phyloP scores from a whole-genome alignment of 2,797 vertebrate genomes.

The Melanotaenia maccullochi region DNA sequence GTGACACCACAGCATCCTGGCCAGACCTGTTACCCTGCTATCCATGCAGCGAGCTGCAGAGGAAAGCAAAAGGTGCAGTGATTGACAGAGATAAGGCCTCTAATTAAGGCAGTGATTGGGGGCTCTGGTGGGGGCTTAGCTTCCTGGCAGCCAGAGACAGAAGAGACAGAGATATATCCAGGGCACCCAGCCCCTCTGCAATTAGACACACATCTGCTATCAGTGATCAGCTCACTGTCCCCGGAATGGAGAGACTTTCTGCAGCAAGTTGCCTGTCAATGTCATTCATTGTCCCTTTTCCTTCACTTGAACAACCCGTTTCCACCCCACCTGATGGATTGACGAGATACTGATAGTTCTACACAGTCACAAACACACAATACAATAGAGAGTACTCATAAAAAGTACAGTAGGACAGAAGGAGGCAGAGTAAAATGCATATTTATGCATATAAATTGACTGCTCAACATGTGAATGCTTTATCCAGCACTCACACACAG shows the following conservation, averaged over 20 bases:
- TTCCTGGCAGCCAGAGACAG: slow-evolving; percentile 72
- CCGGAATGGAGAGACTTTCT: slow-evolving; percentile 56
- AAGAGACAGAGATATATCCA: slow-evolving; percentile 70
- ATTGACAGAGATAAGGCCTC: slow-evolving; percentile 80
- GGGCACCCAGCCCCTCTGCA: slow-evolving; percentile 64
- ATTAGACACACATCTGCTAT: slow-evolving; percentile 82
- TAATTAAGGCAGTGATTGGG: slow-evolving; percentile 79
- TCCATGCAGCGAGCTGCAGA: slow-evolving; percentile 46
- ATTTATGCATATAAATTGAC: slow-evolving; percentile 1
- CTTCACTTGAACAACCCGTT: slow-evolving; percentile 46
- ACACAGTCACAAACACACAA: slow-evolving; percentile 27
- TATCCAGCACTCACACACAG: slow-evolving; percentile 14
- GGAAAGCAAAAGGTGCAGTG: slow-evolving; percentile 62
- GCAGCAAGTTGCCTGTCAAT: slow-evolving; percentile 71
- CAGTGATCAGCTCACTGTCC: slow-evolving; percentile 73
- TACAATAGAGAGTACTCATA: slow-evolving; percentile 35
- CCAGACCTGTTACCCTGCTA: slow-evolving; percentile 50
- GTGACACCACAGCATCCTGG: slow-evolving; percentile 33
- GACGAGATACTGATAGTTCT: slow-evolving; percentile 50
- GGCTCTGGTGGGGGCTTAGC: slow-evolving; percentile 68
- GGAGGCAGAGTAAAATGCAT: slow-evolving; percentile 25
- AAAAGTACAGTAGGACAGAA: neutral
- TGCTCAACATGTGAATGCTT: neutral
- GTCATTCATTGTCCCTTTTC: slow-evolving; percentile 77
- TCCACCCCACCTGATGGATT: slow-evolving; percentile 45